Conservation (phyloP, 2,888 invertebrate species). For the Pegoplata infirma region DNA sequence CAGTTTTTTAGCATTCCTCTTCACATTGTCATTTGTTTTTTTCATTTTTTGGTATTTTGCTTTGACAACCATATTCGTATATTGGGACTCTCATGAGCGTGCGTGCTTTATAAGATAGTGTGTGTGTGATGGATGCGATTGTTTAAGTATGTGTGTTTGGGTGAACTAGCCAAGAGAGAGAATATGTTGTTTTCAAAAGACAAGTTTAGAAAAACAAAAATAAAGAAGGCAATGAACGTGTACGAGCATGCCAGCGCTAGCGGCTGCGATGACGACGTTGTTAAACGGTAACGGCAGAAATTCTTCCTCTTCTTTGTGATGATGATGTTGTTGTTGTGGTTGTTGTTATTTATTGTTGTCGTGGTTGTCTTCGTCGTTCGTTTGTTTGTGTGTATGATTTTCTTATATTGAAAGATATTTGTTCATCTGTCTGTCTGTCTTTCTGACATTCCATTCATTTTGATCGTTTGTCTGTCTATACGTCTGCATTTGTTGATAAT, state of each 20-base stretch:
- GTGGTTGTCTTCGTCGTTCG: not conserved
- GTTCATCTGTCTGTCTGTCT: constrained; percentile 14
- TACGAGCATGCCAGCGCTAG: constrained; percentile 13
- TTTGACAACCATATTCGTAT: constrained; percentile 57
- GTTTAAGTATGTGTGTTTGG: not conserved
- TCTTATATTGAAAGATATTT: constrained; percentile 9
- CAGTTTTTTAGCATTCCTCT: constrained; percentile 60
- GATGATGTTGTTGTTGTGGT: not conserved
- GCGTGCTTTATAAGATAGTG: constrained; percentile 43
- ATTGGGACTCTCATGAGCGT: constrained; percentile 48
- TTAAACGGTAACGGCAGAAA: constrained; percentile 2
- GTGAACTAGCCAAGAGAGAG: not conserved
- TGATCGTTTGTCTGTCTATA: not conserved
- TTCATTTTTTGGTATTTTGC: constrained; percentile 56
- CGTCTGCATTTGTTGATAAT: constrained; percentile 6
- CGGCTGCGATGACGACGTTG: not conserved
- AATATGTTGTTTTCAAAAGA: constrained; percentile 33
- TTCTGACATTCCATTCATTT: constrained; percentile 41
- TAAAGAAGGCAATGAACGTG: constrained; percentile 6
- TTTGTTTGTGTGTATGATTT: not conserved
- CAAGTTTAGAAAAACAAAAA: constrained; percentile 55
- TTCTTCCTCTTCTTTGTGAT: constrained; percentile 10
- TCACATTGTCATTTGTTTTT: constrained; percentile 64
- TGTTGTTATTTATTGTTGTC: not conserved
- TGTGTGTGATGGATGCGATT: not conserved